Percentiles rank a stretch among this genome's conserved stretches.
phyloP scores from a whole-genome alignment of 2,888 invertebrate species.

The Cosmia pyralina region DNA sequence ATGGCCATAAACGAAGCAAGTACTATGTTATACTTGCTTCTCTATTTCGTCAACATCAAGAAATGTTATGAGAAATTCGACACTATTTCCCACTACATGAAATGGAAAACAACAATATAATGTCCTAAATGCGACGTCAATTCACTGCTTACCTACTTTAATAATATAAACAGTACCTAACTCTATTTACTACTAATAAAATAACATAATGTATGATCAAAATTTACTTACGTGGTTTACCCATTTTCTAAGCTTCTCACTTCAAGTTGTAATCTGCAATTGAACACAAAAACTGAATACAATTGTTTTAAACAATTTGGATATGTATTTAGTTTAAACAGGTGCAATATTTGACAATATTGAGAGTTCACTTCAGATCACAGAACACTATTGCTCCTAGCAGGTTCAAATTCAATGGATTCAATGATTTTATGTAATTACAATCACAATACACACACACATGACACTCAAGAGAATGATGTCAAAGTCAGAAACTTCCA shows the following conservation, averaged over 20 bases:
- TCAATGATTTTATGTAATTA: background rate
- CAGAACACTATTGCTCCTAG: too few species aligned
- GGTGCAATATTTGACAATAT: background rate
- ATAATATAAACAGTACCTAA: background rate
- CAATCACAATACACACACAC: background rate
- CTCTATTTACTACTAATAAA: background rate
- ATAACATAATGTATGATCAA: background rate
- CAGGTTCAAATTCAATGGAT: too few species aligned
- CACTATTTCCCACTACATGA: background rate
- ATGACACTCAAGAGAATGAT: conserved; percentile 7
- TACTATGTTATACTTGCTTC: too few species aligned
- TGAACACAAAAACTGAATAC: conserved; percentile 18
- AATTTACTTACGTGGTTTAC: conserved; percentile 54
- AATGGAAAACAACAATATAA: background rate
- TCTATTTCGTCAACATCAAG: background rate
- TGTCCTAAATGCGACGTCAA: background rate
- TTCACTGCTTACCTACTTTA: background rate
- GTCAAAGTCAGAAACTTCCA: conserved; percentile 18
- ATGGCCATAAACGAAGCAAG: background rate
- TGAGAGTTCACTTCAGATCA: background rate
- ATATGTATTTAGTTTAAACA: background rate
- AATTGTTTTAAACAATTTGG: background rate
- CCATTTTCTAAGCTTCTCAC: conserved; percentile 40
- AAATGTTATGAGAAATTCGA: conserved; percentile 1
- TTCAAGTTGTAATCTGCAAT: conserved; percentile 37